Evolutionary conservation across 2,797 vertebrate genomes (phyloP).

Genomic region (Steatocranus sp.): DNA sequence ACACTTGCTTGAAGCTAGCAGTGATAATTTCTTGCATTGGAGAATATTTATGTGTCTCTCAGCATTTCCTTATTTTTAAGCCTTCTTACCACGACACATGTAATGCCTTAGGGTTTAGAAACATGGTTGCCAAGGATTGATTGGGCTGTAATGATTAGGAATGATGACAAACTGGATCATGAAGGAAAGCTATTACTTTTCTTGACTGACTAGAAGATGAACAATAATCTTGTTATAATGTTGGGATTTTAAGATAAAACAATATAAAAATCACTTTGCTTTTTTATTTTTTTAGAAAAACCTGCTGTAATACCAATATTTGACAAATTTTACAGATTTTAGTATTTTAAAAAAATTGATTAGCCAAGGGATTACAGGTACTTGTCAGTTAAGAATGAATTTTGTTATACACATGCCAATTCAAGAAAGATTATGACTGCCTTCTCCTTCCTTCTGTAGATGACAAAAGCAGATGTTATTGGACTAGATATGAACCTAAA

Average conservation of each 20-base stretch:
- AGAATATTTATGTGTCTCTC: background rate
- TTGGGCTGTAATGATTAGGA: background rate
- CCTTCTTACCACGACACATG: background rate
- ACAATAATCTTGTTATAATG: background rate
- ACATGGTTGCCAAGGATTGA: background rate
- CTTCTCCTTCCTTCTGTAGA: constrained; percentile 51
- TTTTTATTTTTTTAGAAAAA: background rate
- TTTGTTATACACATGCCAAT: background rate
- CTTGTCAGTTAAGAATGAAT: background rate
- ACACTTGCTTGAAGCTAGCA: background rate
- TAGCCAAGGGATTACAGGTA: background rate
- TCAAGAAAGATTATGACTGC: background rate
- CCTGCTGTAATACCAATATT: background rate
- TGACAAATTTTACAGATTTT: background rate
- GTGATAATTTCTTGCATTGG: background rate
- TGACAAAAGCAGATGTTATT: constrained; percentile 60
- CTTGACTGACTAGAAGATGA: background rate
- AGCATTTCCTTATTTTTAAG: background rate
- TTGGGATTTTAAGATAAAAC: background rate
- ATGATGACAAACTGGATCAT: background rate
- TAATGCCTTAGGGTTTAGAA: background rate
- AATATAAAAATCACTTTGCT: background rate
- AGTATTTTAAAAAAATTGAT: background rate
- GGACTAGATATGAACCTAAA: constrained; percentile 65
- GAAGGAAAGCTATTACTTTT: background rate